Evolutionary conservation across 2,797 vertebrate species (phyloP), one percentile per base, ranked within the genome.

Genomic region (Alca torda): DNA sequence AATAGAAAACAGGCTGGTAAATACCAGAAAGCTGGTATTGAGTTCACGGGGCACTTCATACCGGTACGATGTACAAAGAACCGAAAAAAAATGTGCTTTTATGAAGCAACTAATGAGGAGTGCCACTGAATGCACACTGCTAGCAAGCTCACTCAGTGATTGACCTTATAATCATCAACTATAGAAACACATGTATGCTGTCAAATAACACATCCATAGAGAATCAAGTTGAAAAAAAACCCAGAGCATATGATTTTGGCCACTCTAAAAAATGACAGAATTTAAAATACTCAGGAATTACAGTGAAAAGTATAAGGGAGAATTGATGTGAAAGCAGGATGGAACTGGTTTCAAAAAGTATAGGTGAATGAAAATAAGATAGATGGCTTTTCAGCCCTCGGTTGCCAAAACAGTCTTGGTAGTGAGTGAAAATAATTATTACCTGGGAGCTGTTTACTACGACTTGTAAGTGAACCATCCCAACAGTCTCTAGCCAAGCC

Each of bases 121-220:
- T n/a, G 41, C 78, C 84, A 51, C 70, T 93, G 84, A 95, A 89
- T 67, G 64, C 78, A 46, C 37, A 18, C 17, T 41, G 87, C 82
- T 80, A 72, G 89, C 13, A 17, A 92, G 72, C 84, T 54, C 6
- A 0, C 53, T 87, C 5, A 1, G 45, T 64, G 50, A 85, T 16
- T 83, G 56, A 87, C 92, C 78, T 96, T 76, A 60, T 74, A 87
- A 92, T 80, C 72, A 78, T 57, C 78, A 80, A 25, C 81, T 85
- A 33, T 1, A 77, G 90, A 81, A 95, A 75, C 60, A 83, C 0
- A 0, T n/a, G 18, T n/a, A 65, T 61, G 53, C 61, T 83, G 67
- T 60, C 53, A 94, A 91, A 87, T 77, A 80, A 60, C 24, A 74
- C 18, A 68, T 50, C 87, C 60, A 57, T 17, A 64, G 23, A 85